Evolutionary conservation across 2,113 vertebrate species (phyloP), one percentile per base, ranked within the genome.

Genomic region (Syngnathus scovelli): DNA sequence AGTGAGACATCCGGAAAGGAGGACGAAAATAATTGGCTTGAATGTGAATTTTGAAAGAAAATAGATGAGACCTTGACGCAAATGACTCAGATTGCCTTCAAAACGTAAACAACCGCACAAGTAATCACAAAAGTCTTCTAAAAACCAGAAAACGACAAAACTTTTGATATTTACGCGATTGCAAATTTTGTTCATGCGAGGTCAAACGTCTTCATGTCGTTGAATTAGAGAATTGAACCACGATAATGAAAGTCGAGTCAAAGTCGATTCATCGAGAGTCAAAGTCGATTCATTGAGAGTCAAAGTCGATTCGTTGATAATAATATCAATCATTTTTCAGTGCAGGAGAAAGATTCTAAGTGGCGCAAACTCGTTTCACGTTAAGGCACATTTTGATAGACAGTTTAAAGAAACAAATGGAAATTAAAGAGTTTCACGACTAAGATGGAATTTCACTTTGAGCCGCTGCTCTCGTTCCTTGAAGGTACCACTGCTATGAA

Each of bases 21-120:
- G 38, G 59, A 61, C 59, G 61, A 61, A 58, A 66, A 51, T n/a
- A 67, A 63, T 13, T 10, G 5, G 18, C 8, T 55, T 49, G 48
- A 60, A 51, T 46, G n/a, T 38, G 63, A 13, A 46, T 33, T 51
- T 0, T 1, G 33, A 54, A 27, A 19, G 19, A 38, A 67, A 64
- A 36, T 6, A 21, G 19, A 58, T 41, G 18, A 21, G 21, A 59
- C 58, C 46, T 19, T n/a, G 56, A 37, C 64, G n/a, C 56, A 69
- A 61, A 69, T 48, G 16, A 9, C 23, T 64, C 15, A 18, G 44
- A 64, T 36, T 64, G 43, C 46, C 44, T 44, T 64, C 44, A 12
- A 49, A 64, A 44, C 18, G 44, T 48, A 33, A 49, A 64, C 62
- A 64, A 48, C 43, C 49, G 61, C 21, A 10, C 8, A 6, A 62